Evolutionary conservation across 2,888 invertebrate genomes (phyloP), one percentile per base, ranked within the genome.

Genomic region (Harmothoe impar): DNA sequence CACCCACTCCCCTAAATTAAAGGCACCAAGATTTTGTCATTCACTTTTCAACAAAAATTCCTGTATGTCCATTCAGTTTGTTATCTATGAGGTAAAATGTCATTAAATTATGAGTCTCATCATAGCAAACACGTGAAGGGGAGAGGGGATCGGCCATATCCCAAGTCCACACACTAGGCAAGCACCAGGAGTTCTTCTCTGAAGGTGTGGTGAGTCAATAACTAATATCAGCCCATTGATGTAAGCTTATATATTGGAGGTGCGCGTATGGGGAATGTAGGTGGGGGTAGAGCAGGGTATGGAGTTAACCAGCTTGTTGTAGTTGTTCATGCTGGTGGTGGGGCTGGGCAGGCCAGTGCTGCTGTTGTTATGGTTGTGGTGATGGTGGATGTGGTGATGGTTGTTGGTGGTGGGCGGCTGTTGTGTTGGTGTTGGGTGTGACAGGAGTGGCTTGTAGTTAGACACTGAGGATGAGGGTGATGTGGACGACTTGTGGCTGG

Each of bases 401-500:
- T 68, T 25, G 68, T 15, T 54, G 54, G 52, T 1, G 25, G 56
- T 10, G 17, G 86, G 86, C n/a, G 84, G 17, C 35, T 12, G 15
- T 43, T 15, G 77, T 25, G 77, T 23, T 23, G 84, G 43, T 20
- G 31, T 31, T 15, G 86, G 54, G 20, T 86, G 86, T n/a, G 86
- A 54, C 86, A 86, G 23, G 10, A 86, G 54, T 1, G 86, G 89
- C 25, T 89, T 89, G 72, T 89, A 91, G 88, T 86, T 77, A 77
- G 77, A 86, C 15, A 86, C 62, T 20, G 85, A 86, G 17, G 92
- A 92, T 23, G 91, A 86, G 1, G 86, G 86, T 12, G 86, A 86
- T 72, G 92, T 93, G n/a, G 94, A 94, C 81, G 95, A 95, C 90
- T 94, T 94, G 78, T 94, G 94, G 92, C 95, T 95, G 85, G 94